A percentile compares a stretch with the other conserved stretches of the same genome.
Conservation (phyloP, 2,113 vertebrate genomes). For the Periophthalmodon schlosseri region DNA sequence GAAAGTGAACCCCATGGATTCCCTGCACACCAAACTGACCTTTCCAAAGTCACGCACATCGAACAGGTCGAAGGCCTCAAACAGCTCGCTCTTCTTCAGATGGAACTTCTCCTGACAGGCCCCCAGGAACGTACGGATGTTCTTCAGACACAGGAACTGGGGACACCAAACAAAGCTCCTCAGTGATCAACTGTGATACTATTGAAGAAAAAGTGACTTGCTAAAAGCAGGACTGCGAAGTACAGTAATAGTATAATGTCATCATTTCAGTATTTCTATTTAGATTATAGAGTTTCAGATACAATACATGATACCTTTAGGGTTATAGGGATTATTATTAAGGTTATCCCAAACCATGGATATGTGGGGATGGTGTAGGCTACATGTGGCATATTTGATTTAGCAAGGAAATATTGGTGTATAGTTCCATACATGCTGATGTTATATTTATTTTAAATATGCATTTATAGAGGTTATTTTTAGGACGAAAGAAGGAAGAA, state of each 20-base stretch:
- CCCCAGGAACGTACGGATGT: conserved; percentile 89
- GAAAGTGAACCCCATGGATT: neutral
- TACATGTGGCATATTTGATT: neutral
- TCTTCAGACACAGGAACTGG: conserved; percentile 94
- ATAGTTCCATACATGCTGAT: neutral
- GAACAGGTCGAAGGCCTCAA: conserved; percentile 94
- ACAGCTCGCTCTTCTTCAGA: conserved; percentile 87
- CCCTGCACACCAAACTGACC: conserved; percentile 66
- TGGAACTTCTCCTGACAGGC: conserved; percentile 85
- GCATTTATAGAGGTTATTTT: neutral
- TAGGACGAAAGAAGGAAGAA: neutral
- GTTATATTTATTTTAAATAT: neutral
- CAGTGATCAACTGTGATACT: neutral
- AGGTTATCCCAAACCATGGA: no score
- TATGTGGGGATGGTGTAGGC: no score
- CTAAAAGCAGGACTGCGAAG: no score
- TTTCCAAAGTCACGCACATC: conserved; percentile 94
- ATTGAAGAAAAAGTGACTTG: no score
- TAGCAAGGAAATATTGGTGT: neutral
- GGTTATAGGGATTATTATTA: no score
- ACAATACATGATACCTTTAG: no score
- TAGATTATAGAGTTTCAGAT: no score
- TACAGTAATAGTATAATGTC: no score
- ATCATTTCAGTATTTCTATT: no score
- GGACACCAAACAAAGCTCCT: neutral